A percentile compares a stretch with the other conserved stretches of the same genome.
Conservation (phyloP, 2,797 vertebrate species). For the Lindbergichthys nudifrons region DNA sequence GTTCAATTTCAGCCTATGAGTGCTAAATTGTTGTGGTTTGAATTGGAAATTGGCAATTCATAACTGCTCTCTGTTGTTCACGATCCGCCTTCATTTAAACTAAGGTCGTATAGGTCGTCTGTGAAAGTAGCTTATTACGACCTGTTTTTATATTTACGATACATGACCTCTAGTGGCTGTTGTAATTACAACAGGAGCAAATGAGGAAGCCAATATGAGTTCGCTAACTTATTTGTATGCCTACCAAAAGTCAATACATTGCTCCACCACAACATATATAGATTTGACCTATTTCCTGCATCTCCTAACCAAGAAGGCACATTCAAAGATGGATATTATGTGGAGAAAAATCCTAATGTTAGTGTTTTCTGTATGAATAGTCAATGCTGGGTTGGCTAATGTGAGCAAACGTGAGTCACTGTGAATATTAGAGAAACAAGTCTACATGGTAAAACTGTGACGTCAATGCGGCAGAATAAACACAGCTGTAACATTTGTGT, state of each 20-base stretch:
- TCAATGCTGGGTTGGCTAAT: conserved; percentile 31
- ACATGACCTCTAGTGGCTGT: no score
- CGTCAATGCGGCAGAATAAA: conserved; percentile 16
- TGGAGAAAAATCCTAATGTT: not conserved
- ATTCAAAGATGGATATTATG: not conserved
- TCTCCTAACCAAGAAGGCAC: not conserved
- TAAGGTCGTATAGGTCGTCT: no score
- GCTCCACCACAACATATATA: not conserved
- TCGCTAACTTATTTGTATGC: not conserved
- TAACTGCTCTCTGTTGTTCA: conserved; percentile 14
- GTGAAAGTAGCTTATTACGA: no score
- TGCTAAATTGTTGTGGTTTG: conserved; percentile 16
- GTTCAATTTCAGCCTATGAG: conserved; percentile 14
- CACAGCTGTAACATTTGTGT: conserved; percentile 15
- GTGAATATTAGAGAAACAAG: conserved; percentile 12
- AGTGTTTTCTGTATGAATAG: not conserved
- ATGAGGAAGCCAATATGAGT: not conserved
- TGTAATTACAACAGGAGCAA: no score
- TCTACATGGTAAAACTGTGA: conserved; percentile 10
- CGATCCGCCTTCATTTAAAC: no score
- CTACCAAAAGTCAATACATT: not conserved
- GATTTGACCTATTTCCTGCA: not conserved
- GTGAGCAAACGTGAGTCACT: conserved; percentile 24
- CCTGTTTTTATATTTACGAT: no score
- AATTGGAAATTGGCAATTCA: conserved; percentile 24